phyloP scores from a whole-genome alignment of 1,140 invertebrate species.

The Centruroides sculpturatus region DNA sequence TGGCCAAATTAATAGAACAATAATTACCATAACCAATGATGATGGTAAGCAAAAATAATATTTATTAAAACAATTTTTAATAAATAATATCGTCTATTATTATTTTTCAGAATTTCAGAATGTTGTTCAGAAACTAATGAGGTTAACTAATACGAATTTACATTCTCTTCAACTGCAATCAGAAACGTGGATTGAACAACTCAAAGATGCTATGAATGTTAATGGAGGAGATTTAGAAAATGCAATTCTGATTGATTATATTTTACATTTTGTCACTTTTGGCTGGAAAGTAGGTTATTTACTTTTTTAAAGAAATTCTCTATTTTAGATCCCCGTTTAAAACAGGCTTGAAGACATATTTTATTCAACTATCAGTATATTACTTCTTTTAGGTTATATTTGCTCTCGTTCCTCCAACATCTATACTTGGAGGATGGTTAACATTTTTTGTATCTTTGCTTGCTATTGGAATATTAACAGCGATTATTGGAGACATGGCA shows the following conservation, averaged over 20 bases:
- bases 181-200: conserved; percentile 41
- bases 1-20: conserved; percentile 39
- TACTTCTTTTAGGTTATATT: conserved; percentile 38
- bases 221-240: conserved; percentile 47
- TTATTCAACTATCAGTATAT: too few species aligned
- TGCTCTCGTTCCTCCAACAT: conserved; percentile 41
- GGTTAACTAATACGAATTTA: conserved; percentile 41
- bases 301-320: too few species aligned
- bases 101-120: conserved; percentile 39
- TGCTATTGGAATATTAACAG: conserved; percentile 43
- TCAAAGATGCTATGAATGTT: conserved; percentile 44
- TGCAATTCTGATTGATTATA: conserved; percentile 38
- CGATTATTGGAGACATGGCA: conserved; percentile 46
- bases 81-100: too few species aligned
- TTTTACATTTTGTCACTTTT: conserved; percentile 32
- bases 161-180: conserved; percentile 39
- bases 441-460: conserved; percentile 41
- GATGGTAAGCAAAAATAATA: conserved; percentile 34
- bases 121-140: conserved; percentile 39
- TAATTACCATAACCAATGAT: conserved; percentile 52
- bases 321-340: too few species aligned
- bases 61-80: too few species aligned
- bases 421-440: conserved; percentile 43
- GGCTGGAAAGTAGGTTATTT: conserved; percentile 29
- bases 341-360: too few species aligned